Conservation (phyloP, 1,140 invertebrate genomes). For the Aphaenogaster ashmeadi region DNA sequence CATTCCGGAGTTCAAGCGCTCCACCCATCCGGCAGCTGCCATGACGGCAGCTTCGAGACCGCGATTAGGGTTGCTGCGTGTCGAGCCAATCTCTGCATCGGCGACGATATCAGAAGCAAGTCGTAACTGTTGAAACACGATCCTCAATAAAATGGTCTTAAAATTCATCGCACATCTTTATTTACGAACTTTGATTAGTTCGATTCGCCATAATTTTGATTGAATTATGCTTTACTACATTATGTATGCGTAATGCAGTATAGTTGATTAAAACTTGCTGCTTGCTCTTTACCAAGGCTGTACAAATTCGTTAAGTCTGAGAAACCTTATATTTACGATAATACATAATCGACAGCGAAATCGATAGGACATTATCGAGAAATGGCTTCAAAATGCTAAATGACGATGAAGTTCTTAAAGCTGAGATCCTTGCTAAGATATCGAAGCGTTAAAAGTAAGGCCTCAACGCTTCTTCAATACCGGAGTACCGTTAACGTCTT, state of each 20-base stretch:
- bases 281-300: neutral
- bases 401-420: neutral
- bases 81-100: constrained; percentile 48
- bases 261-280: neutral
- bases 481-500: constrained; percentile 41
- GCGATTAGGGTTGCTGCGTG: constrained; percentile 47
- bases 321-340: neutral
- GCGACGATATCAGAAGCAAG: constrained; percentile 10
- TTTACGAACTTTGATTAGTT: neutral
- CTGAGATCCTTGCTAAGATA: neutral
- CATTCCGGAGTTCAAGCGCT: constrained; percentile 52
- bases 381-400: neutral
- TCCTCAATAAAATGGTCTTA: neutral
- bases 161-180: neutral
- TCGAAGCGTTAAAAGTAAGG: neutral
- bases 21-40: constrained; percentile 55
- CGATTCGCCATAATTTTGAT: neutral
- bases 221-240: neutral
- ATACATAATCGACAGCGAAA: neutral
- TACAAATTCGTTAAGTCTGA: neutral
- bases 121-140: constrained; percentile 6
- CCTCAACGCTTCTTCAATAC: constrained; percentile 1
- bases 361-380: neutral
- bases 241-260: neutral
- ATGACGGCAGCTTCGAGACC: constrained; percentile 34